Evolutionary conservation across 2,888 invertebrate species (phyloP).

Genomic region (Thereva unica): DNA sequence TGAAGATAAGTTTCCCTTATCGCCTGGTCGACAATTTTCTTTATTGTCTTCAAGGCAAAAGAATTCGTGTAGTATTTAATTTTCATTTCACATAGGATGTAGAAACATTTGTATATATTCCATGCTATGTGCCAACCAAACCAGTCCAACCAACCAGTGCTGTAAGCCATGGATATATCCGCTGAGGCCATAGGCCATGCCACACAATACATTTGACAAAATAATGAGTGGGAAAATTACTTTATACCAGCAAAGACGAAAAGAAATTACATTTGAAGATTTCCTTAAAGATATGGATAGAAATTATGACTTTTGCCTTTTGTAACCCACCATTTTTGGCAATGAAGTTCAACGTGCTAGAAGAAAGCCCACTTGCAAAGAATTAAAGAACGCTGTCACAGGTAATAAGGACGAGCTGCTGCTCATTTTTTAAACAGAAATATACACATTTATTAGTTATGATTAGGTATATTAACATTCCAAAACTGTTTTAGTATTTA

Average conservation of each 20-base stretch:
- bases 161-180: conserved; percentile 87
- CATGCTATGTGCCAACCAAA: conserved; percentile 76
- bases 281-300: conserved; percentile 38
- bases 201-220: conserved; percentile 71
- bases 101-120: conserved; percentile 95
- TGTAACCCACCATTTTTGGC: conserved; percentile 96
- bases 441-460: too few relatives aligned
- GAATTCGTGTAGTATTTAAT: too few relatives aligned
- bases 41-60: too few relatives aligned
- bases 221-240: conserved; percentile 68
- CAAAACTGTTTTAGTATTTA: too few relatives aligned
- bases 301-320: conserved; percentile 77
- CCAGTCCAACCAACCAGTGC: conserved; percentile 87
- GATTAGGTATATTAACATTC: too few relatives aligned
- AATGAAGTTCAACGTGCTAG: conserved; percentile 40
- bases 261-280: conserved; percentile 12
- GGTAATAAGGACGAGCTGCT: conserved; percentile 72
- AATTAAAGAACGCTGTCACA: conserved; percentile 72
- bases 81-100: conserved; percentile 68
- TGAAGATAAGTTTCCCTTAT: too few relatives aligned
- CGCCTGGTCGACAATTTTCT: too few relatives aligned
- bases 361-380: conserved; percentile 59
- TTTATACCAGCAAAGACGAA: conserved; percentile 48
- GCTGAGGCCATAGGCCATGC: conserved; percentile 70
- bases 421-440: too few relatives aligned